A percentile compares a stretch with the other conserved stretches of the same genome.
Conservation (phyloP, 2,888 invertebrate genomes). For the Noctua pronuba region DNA sequence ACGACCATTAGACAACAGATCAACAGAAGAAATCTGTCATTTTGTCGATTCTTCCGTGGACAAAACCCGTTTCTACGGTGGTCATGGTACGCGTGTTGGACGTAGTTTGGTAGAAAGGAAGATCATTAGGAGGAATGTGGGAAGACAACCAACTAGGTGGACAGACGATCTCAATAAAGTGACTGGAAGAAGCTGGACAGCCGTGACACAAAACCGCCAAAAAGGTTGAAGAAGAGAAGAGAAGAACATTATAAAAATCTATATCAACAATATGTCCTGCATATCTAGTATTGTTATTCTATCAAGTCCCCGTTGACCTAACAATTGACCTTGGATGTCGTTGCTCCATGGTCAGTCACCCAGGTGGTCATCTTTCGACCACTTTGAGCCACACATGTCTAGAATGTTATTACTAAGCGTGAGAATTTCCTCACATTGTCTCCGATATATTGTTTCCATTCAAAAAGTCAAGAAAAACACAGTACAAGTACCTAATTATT, state of each 20-base stretch:
- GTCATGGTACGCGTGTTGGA: too few relatives aligned
- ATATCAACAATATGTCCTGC: neutral
- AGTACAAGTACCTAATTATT: neutral
- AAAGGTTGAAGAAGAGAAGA: too few relatives aligned
- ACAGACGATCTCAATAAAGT: too few relatives aligned
- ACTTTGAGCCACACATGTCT: conserved; percentile 30
- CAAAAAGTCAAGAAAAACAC: neutral
- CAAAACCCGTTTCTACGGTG: too few relatives aligned
- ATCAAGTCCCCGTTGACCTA: neutral
- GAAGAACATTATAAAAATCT: neutral
- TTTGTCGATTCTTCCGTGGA: too few relatives aligned
- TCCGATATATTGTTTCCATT: conserved; percentile 1
- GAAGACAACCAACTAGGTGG: too few relatives aligned
- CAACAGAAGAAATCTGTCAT: too few relatives aligned
- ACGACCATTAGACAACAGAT: too few relatives aligned
- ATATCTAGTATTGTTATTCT: conserved; percentile 3
- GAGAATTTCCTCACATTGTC: conserved; percentile 64
- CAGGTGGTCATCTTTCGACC: conserved; percentile 22
- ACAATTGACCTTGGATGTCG: conserved; percentile 21
- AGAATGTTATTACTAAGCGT: conserved; percentile 37
- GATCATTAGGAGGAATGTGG: too few relatives aligned
- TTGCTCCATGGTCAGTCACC: conserved; percentile 26
- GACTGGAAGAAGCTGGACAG: too few relatives aligned
- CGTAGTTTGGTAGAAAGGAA: too few relatives aligned
- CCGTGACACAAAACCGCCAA: too few relatives aligned